Evolutionary conservation across 2,113 vertebrate species (phyloP).

Genomic region (Sylvietta virens): DNA sequence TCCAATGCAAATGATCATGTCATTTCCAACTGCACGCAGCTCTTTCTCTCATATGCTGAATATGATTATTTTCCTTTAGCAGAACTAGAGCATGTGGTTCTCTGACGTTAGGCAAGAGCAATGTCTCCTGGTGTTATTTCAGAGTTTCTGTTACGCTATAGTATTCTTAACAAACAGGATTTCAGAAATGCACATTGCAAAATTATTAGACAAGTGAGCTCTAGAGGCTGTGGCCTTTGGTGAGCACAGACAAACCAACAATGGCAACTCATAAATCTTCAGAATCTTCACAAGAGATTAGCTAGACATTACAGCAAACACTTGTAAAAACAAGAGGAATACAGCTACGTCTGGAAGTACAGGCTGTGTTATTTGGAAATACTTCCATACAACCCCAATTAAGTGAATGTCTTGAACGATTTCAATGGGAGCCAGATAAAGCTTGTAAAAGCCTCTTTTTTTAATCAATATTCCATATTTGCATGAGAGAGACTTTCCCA

Average conservation of each 20-base stretch:
- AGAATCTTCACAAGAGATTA: conserved; percentile 15
- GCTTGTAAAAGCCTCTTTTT: neutral
- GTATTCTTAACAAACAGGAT: conserved; percentile 34
- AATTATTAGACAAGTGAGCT: conserved; percentile 4
- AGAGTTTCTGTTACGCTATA: conserved; percentile 10
- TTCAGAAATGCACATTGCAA: conserved; percentile 6
- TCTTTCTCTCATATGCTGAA: conserved; percentile 45
- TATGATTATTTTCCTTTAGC: conserved; percentile 59
- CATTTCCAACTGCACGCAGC: conserved; percentile 39
- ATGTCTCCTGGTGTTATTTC: neutral
- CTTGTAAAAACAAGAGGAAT: neutral
- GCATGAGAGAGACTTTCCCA: neutral
- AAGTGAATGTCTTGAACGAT: rapidly evolving
- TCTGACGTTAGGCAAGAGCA: conserved; percentile 16
- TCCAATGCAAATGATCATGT: conserved; percentile 66
- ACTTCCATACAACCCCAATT: neutral
- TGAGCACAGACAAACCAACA: neutral
- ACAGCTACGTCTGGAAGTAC: neutral
- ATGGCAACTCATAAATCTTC: conserved; percentile 29
- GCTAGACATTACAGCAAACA: neutral
- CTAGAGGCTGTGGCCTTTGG: neutral
- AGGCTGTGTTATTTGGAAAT: neutral
- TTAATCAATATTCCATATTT: neutral
- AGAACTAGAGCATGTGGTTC: conserved; percentile 44
- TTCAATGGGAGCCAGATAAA: neutral